Conservation (phyloP, 1,140 invertebrate genomes). For the Drosophila bipectinata region DNA sequence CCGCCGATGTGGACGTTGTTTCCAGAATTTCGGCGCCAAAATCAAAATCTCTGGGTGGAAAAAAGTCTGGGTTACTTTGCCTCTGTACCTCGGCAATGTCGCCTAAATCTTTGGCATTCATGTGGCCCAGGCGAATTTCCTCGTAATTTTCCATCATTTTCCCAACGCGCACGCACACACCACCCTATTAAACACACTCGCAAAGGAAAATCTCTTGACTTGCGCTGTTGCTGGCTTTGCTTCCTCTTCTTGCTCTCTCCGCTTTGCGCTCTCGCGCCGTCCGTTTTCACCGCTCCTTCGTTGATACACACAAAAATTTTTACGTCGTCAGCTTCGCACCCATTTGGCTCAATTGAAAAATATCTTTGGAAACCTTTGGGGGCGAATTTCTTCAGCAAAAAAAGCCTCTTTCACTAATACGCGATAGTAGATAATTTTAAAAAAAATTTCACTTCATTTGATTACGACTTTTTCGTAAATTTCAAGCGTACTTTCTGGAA, state of each 20-base stretch:
- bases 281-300: constrained; percentile 76
- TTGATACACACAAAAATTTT: constrained; percentile 83
- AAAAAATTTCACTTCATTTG: constrained; percentile 46
- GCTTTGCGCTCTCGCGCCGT: constrained; percentile 71
- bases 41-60: constrained; percentile 54
- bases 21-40: constrained; percentile 82
- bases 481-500: constrained; percentile 74
- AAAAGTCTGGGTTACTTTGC: constrained; percentile 22
- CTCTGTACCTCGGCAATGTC: constrained; percentile 44
- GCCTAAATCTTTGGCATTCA: constrained; percentile 61
- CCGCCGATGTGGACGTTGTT: constrained; percentile 47
- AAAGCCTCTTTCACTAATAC: constrained; percentile 36
- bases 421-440: constrained; percentile 44
- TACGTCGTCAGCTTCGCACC: constrained; percentile 70
- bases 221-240: constrained; percentile 34
- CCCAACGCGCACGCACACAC: constrained; percentile 25
- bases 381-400: constrained; percentile 34
- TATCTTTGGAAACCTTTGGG: constrained; percentile 38
- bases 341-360: constrained; percentile 69
- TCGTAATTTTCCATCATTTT: constrained; percentile 82
- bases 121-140: constrained; percentile 61
- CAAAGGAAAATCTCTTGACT: constrained; percentile 35
- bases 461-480: constrained; percentile 59
- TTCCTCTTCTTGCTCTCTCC: constrained; percentile 59
- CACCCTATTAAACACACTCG: constrained; percentile 19